A percentile compares a stretch with the other conserved stretches of the same genome.
Conservation (phyloP, 1,140 invertebrate genomes). For the Kradibia gibbosae region DNA sequence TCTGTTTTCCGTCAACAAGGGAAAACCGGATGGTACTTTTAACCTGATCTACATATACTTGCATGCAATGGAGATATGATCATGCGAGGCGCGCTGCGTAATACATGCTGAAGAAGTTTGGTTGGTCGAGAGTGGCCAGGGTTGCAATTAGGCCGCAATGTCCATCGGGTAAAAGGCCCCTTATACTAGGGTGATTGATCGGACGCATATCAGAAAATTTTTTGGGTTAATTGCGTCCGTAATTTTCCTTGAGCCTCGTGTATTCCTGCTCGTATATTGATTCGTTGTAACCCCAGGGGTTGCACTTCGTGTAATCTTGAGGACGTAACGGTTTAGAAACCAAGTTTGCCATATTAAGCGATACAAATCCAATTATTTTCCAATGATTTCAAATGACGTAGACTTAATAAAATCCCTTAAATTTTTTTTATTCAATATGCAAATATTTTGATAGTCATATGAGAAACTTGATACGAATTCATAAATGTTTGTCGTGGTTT, state of each 20-base stretch:
- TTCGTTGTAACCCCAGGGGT: not conserved
- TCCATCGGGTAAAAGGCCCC: not conserved
- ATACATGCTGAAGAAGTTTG: not conserved
- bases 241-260: not conserved
- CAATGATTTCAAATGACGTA: too few relatives aligned
- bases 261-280: not conserved
- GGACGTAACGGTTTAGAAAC: too few relatives aligned
- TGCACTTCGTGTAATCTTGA: too few relatives aligned
- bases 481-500: too few relatives aligned
- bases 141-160: not conserved
- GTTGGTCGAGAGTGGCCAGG: not conserved
- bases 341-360: too few relatives aligned
- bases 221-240: not conserved
- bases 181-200: not conserved
- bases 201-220: not conserved
- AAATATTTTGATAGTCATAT: too few relatives aligned
- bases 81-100: not conserved
- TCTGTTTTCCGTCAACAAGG: not conserved
- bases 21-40: not conserved
- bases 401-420: too few relatives aligned
- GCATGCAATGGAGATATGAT: not conserved
- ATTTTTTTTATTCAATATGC: too few relatives aligned
- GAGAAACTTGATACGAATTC: too few relatives aligned
- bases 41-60: not conserved
- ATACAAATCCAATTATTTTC: too few relatives aligned